Percentiles rank a stretch among this genome's conserved stretches.
These are phyloP conservation scores for Neuroterus valhalla DNA, from an alignment of 1,140 invertebrate species.

Conservation along the genomic window DNA sequence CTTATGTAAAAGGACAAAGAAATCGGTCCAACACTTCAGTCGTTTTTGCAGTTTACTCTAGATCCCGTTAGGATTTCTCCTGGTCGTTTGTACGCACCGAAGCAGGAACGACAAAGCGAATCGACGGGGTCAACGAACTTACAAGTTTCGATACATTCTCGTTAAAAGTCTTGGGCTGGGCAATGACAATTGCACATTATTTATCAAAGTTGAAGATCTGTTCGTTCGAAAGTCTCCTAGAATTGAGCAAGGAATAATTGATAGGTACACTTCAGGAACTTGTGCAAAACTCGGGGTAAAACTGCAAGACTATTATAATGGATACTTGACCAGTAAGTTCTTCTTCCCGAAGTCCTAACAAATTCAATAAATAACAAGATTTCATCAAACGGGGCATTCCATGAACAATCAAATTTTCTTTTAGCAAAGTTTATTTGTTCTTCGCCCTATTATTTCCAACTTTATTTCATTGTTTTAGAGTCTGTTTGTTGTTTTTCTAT, in stretches of 20 bases:
- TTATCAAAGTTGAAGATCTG: constrained; percentile 10
- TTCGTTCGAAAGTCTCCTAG: neutral
- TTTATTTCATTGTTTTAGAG: no score
- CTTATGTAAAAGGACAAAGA: constrained; percentile 52
- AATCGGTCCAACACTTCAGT: constrained; percentile 47
- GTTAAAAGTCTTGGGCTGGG: neutral
- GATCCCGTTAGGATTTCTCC: constrained; percentile 56
- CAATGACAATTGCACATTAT: neutral
- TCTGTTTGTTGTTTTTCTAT: no score
- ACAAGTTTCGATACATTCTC: constrained; percentile 33
- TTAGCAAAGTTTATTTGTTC: no score
- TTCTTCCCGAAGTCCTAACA: no score
- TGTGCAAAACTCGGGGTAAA: no score
- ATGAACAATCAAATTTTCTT: no score
- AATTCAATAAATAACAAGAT: no score
- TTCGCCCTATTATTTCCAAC: no score
- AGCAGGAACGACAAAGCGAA: constrained; percentile 55
- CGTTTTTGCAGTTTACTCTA: constrained; percentile 58
- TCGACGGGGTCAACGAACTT: constrained; percentile 49
- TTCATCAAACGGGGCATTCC: no score
- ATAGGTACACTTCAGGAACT: neutral
- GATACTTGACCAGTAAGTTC: no score
- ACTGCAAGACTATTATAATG: no score
- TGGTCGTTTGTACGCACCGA: constrained; percentile 35
- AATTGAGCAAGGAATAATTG: neutral